Base-by-base conservation (phyloP, 2,888 invertebrate species). In the Lasiommata megera region DNA sequence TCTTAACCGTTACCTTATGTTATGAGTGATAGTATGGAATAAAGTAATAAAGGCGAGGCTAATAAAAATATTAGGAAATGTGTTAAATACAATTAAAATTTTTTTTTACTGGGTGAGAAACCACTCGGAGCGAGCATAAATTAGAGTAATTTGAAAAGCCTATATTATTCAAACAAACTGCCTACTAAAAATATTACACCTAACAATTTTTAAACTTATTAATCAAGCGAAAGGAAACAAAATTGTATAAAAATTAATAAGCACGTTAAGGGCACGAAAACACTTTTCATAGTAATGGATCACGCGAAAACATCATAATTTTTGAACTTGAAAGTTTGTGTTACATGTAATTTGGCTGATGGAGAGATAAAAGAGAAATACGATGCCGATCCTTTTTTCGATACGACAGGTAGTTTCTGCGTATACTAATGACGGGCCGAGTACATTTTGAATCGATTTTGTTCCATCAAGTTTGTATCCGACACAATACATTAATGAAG, bases 281-380 rank as follows among this genome's bases (percentile, higher is more conserved):
- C 11, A 47, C 46, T 54, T 56, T 60, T 57, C 60, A 61, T 61
- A 54, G 58, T 58, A 47, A 37, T 56, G 48, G 52, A 46, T 54
- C 59, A 62, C 59, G 54, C 54, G 48, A 62, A 54, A 59, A 34
- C 16, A 54, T 54, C 53, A 54, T 62, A 56, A 59, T 56, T 59
- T 59, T 46, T 9, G 17, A 62, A 56, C 48, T 56, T 50, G 48
- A 50, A 56, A 56, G 34, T 55, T 31, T 34, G 34, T 23, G 47
- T 16, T 41, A 51, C 36, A 51, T 54, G 54, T 59, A 59, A 59
- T 59, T 62, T 56, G 44, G 53, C 18, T 34, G 56, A 51, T 54
- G 43, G 31, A 58, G 31, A 58, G 54, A 56, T 59, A 56, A 62
- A 51, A 36, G 28, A 37, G 28, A 59, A 62, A 56, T 58, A 59